These are phyloP conservation scores for Acanthosepion esculentum DNA, from an alignment of 2,888 invertebrate species.

Conservation along the genomic window DNA sequence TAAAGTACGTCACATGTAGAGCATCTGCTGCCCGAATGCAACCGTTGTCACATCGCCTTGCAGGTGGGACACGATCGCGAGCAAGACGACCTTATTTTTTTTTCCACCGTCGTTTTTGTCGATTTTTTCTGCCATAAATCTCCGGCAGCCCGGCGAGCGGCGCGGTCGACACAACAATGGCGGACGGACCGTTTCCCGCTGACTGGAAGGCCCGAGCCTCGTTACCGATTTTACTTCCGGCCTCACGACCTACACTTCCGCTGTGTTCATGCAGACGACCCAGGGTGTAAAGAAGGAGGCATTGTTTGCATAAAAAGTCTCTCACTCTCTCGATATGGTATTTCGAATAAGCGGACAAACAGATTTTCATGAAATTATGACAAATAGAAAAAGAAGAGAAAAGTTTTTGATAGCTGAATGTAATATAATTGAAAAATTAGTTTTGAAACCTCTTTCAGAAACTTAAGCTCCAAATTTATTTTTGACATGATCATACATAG, in stretches of 20 bases:
- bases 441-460: too few relatives aligned
- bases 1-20: background rate
- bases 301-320: background rate
- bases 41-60: conserved; percentile 33
- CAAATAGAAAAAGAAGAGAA: too few relatives aligned
- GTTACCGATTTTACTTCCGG: conserved; percentile 38
- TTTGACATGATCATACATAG: too few relatives aligned
- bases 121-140: background rate
- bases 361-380: background rate
- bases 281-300: background rate
- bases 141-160: conserved; percentile 33
- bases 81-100: background rate
- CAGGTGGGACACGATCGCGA: conserved; percentile 33
- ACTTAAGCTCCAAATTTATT: too few relatives aligned
- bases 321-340: background rate
- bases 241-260: conserved; percentile 9
- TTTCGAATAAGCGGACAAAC: background rate
- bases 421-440: too few relatives aligned
- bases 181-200: background rate
- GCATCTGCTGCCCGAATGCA: conserved; percentile 33
- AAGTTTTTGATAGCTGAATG: too few relatives aligned
- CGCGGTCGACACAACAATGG: conserved; percentile 17
- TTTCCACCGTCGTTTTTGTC: background rate
- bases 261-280: background rate
- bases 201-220: background rate